These are phyloP conservation scores for Scaptomyza montana DNA, from an alignment of 1,140 invertebrate genomes.

Conservation along the genomic window DNA sequence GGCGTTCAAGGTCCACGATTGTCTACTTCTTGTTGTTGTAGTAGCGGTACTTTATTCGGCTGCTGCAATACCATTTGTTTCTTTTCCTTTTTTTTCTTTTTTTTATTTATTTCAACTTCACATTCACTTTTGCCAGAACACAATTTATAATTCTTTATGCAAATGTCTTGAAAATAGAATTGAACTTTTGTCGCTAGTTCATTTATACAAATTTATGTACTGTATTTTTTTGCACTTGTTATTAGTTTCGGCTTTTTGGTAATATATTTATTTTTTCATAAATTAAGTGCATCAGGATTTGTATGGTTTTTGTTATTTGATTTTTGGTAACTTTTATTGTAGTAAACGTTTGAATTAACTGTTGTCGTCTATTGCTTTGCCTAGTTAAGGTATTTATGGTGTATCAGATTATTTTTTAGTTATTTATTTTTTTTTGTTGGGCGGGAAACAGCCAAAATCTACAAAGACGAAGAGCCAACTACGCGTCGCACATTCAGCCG, in stretches of 20 bases:
- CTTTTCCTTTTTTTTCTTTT: not conserved
- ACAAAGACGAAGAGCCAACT: slow-evolving; percentile 71
- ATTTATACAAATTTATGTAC: slow-evolving; percentile 11
- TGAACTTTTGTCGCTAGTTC: slow-evolving; percentile 10
- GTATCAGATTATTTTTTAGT: slow-evolving; percentile 13
- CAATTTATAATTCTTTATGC: not conserved
- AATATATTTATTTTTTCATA: not conserved
- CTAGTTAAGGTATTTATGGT: slow-evolving; percentile 5
- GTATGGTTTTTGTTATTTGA: slow-evolving; percentile 17
- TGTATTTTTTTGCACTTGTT: slow-evolving; percentile 8
- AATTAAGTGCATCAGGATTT: slow-evolving; percentile 1
- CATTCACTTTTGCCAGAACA: slow-evolving; percentile 8
- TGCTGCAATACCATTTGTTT: slow-evolving; percentile 13
- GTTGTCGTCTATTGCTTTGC: slow-evolving; percentile 19
- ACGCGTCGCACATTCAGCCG: slow-evolving; percentile 48
- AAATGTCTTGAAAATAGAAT: slow-evolving; percentile 19
- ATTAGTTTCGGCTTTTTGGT: not conserved
- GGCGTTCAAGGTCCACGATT: not conserved
- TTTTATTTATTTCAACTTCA: slow-evolving; percentile 1
- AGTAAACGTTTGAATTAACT: slow-evolving; percentile 3
- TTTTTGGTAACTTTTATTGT: slow-evolving; percentile 17
- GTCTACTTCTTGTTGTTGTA: slow-evolving; percentile 10
- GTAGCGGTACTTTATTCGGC: slow-evolving; percentile 13
- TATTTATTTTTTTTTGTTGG: slow-evolving; percentile 56
- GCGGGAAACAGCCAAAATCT: slow-evolving; percentile 77